Evolutionary conservation across 2,113 vertebrate genomes (phyloP), one percentile per base, ranked within the genome.

Genomic region (Pleuronectes platessa): DNA sequence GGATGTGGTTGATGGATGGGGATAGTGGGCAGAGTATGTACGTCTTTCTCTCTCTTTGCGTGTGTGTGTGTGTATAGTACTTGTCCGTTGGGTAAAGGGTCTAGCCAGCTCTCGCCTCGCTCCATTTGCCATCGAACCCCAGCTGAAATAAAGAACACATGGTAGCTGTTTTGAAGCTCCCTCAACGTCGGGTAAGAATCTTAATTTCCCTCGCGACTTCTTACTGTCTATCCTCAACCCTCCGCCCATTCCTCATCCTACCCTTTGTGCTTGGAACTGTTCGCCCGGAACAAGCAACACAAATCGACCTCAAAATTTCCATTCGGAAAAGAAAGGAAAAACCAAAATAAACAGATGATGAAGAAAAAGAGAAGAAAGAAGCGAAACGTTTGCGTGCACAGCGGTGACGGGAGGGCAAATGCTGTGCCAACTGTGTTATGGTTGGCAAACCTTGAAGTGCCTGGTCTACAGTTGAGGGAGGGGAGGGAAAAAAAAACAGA

Each of bases 221-320:
- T 90, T 23, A 71, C 84, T 87, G 81, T 90, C 88, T 87, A 72
- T 67, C 61, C 24, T 67, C 64, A 83, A 27, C 45, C 61, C 72
- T 85, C 67, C 47, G 0, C 77, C 82, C 71, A 76, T 84, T 74
- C 74, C 75, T 80, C 79, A 83, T 71, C 59, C 69, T 65, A 55
- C 61, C 65, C 81, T 82, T 83, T 81, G 68, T 91, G 83, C 90
- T 86, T 86, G 84, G 72, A 92, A 77, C 86, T 83, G 86, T 90
- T 92, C 61, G 76, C 88, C 90, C 89, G 78, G 91, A 93, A 92
- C 90, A 86, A 83, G 90, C 88, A 90, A 88, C 86, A 86, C 89
- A 88, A 92, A 84, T 89, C 74, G 79, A 92, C 92, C 93, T 93
- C 86, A 90, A 94, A 89, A 90, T 94, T 93, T 94, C 92, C 93